Base-by-base conservation (phyloP, 2,888 invertebrate species). In the Agriopis leucophaearia region DNA sequence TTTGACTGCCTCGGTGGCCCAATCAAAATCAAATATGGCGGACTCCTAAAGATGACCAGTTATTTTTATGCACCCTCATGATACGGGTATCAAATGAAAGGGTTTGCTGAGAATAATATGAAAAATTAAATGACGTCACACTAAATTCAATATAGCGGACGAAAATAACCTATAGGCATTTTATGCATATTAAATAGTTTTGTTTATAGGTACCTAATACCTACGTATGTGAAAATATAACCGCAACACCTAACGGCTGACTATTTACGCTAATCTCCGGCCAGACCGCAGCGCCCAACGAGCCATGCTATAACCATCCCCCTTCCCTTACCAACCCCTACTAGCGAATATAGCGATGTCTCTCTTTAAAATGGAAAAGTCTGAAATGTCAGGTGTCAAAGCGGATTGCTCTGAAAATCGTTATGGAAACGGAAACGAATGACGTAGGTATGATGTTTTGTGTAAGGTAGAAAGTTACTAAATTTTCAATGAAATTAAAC, bases 261-360 rank as follows among this genome's bases (percentile, higher is more conserved):
- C 80, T 77, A 81, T 83, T 79, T 76, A 74, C 75, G 69, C 77
- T 81, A 79, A 82, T 81, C 77, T 77, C 77, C 72, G 78, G 77
- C 74, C 77, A 77, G 64, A 75, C 81, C 78, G 72, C 77, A 80
- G 70, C 71, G 69, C 75, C 71, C 71, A 57, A 73, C 70, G 69
- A 71, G 72, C 67, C 71, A 73, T 27, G 27, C 27, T 5, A 27
- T 73, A 73, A 69, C 71, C 64, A 61, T 69, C 58, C 48, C 62
- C 60, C 64, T 27, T 74, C 74, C 74, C 74, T 62, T 66, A 72
- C 70, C 40, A 58, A 15, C 70, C 18, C 51, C 18, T 47, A 47
- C 61, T 54, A 50, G 36, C 57, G 55, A 61, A 48, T 59, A 63
- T 72, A 57, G 47, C 36, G 35, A 67, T 57, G 18, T 73, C 76